phyloP scores from a whole-genome alignment of 2,113 vertebrate genomes.

The Pycnonotus jocosus region DNA sequence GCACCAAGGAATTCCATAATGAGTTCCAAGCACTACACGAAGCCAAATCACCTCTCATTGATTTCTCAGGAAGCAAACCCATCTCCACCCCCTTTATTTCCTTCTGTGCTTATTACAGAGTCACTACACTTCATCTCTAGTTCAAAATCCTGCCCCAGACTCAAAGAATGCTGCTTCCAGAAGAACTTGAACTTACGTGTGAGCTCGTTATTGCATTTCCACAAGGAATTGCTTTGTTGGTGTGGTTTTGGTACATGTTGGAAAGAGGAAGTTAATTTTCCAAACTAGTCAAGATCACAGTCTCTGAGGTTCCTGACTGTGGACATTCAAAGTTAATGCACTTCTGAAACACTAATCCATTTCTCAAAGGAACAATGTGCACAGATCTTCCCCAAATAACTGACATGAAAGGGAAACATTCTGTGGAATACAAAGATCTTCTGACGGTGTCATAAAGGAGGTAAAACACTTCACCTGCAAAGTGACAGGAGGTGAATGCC shows the following conservation, averaged over 20 bases:
- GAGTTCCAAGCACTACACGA: neutral
- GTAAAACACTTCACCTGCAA: neutral
- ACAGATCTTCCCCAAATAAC: neutral
- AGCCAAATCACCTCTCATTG: neutral
- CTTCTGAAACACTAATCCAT: neutral
- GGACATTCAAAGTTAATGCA: neutral
- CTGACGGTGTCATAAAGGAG: neutral
- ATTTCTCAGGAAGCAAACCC: neutral
- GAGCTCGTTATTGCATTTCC: neutral
- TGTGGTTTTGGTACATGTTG: rapidly evolving
- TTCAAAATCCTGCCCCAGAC: neutral
- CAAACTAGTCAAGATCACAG: neutral
- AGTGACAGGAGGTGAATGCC: constrained; percentile 4
- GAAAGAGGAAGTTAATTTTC: neutral
- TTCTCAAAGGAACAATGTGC: neutral
- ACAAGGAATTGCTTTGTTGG: neutral
- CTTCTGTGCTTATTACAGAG: neutral
- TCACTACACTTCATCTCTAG: neutral
- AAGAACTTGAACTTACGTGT: rapidly evolving
- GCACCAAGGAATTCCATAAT: neutral
- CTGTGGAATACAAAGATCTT: neutral
- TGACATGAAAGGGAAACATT: neutral
- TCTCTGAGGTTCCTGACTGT: neutral
- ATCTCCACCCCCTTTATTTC: neutral
- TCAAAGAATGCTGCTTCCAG: neutral